A percentile compares a stretch with the other conserved stretches of the same genome.
phyloP scores from a whole-genome alignment of 2,797 vertebrate species.

The Cuculus canorus region DNA sequence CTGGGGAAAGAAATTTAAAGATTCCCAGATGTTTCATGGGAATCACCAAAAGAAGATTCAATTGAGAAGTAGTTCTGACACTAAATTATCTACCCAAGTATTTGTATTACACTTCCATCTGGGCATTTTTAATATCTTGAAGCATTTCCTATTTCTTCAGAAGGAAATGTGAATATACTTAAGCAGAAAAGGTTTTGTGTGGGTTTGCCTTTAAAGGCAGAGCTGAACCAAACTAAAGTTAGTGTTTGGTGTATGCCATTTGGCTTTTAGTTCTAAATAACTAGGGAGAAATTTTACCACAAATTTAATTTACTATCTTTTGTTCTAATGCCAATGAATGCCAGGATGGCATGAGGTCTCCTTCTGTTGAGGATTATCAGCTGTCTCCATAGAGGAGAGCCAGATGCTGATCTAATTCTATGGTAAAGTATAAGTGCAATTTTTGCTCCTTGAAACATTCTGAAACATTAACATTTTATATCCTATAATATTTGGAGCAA shows the following conservation, averaged over 20 bases:
- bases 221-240: not conserved
- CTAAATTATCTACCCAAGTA: not conserved
- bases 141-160: not conserved
- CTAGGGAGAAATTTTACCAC: not conserved
- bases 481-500: not conserved
- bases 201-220: not conserved
- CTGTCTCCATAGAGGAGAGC: not conserved
- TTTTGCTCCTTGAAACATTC: not conserved
- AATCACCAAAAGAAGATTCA: not conserved
- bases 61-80: not conserved
- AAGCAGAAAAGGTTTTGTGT: not conserved
- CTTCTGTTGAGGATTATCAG: not conserved
- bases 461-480: not conserved
- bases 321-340: not conserved
- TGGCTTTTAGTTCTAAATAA: not conserved
- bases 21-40: slow-evolving; percentile 4
- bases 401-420: not conserved
- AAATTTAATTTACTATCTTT: not conserved
- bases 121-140: not conserved
- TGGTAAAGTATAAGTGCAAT: not conserved
- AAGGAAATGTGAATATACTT: not conserved
- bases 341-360: not conserved
- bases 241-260: not conserved
- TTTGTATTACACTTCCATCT: not conserved
- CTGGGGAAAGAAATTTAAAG: not conserved